Evolutionary conservation across 1,140 invertebrate species (phyloP).

Genomic region (Tribolium madens): DNA sequence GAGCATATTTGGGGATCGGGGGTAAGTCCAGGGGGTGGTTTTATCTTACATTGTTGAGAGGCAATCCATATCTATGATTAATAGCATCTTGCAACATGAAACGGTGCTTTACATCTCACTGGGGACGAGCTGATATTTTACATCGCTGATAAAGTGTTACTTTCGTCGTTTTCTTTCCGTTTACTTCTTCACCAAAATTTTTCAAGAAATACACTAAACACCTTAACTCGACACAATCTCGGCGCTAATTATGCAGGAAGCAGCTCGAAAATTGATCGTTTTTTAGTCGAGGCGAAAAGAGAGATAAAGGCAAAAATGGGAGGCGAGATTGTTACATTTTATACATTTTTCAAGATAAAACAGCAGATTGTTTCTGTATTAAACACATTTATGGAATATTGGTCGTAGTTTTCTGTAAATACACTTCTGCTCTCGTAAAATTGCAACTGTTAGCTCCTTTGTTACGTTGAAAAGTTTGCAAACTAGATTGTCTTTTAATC

Average conservation of each 20-base stretch:
- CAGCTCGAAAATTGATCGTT: conserved; percentile 22
- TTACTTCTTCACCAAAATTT: conserved; percentile 7
- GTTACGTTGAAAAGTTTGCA: neutral
- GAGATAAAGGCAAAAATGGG: neutral
- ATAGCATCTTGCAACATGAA: conserved; percentile 48
- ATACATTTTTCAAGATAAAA: neutral
- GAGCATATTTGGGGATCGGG: conserved; percentile 9
- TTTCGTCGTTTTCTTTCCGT: conserved; percentile 44
- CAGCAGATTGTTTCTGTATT: neutral
- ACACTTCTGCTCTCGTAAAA: neutral
- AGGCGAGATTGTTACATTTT: neutral
- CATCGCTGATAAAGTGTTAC: conserved; percentile 47
- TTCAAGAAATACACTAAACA: conserved; percentile 5
- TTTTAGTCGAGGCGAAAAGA: neutral
- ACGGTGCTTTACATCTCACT: conserved; percentile 53
- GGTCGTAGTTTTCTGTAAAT: neutral
- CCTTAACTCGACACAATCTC: conserved; percentile 10
- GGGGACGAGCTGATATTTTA: conserved; percentile 48
- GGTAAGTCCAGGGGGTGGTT: conserved; percentile 9
- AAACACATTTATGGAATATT: neutral
- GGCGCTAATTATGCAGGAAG: conserved; percentile 19
- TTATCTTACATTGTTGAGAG: conserved; percentile 50
- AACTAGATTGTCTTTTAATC: neutral
- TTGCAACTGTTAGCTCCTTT: neutral
- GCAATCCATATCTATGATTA: conserved; percentile 55